phyloP scores from a whole-genome alignment of 2,888 invertebrate genomes.

The Synergus laeviventris region DNA sequence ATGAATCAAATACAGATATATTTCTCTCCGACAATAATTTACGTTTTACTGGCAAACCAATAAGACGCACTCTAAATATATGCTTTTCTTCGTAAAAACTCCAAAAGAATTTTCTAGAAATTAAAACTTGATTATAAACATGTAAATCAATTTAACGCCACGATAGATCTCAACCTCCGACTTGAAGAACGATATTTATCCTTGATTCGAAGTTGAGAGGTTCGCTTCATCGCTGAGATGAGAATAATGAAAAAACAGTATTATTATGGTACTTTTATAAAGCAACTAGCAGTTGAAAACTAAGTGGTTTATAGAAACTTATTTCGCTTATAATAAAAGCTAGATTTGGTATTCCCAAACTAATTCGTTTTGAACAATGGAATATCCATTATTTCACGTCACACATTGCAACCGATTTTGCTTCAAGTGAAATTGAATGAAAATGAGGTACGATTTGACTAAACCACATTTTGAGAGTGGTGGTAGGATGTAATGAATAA shows the following conservation, averaged over 20 bases:
- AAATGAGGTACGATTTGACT: slow-evolving; percentile 34
- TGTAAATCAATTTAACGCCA: neutral
- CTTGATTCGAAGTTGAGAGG: slow-evolving; percentile 22
- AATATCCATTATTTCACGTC: slow-evolving; percentile 34
- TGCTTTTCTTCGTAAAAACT: neutral
- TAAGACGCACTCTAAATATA: neutral
- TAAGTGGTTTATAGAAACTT: slow-evolving; percentile 24
- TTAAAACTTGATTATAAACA: slow-evolving; percentile 8
- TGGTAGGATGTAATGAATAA: slow-evolving; percentile 6
- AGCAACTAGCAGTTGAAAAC: neutral
- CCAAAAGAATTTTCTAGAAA: neutral
- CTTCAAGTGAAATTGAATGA: slow-evolving; percentile 12
- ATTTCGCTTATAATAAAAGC: slow-evolving; percentile 33
- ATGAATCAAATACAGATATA: no score
- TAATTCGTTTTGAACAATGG: slow-evolving; percentile 27
- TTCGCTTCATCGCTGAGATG: slow-evolving; percentile 2
- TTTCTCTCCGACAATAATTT: no score
- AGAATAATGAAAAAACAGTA: slow-evolving; percentile 4
- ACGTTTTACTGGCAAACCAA: no score
- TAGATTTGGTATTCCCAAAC: neutral
- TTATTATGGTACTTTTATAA: slow-evolving; percentile 17
- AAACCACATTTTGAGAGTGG: slow-evolving; percentile 27
- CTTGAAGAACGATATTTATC: slow-evolving; percentile 5
- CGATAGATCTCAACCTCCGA: neutral
- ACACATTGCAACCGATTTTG: slow-evolving; percentile 25